phyloP scores from a whole-genome alignment of 1,140 invertebrate species.

The Drosophila micromelanica region DNA sequence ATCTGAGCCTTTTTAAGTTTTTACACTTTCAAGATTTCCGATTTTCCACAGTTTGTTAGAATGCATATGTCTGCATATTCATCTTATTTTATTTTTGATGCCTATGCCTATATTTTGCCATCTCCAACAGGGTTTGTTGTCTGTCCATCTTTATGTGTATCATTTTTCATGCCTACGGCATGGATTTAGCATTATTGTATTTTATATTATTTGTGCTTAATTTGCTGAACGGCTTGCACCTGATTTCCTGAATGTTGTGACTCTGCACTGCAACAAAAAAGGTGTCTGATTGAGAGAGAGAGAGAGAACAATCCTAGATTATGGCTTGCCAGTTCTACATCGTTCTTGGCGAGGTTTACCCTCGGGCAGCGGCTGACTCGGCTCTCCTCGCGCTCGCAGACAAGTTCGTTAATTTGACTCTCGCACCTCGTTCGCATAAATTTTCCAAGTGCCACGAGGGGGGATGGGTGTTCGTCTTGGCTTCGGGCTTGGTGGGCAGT shows the following conservation, averaged over 20 bases:
- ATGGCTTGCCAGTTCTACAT: not conserved
- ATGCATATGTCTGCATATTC: too few species aligned
- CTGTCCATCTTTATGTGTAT: slow-evolving; percentile 58
- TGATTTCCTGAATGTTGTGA: slow-evolving; percentile 64
- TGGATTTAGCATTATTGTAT: slow-evolving; percentile 65
- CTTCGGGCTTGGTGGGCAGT: slow-evolving; percentile 39
- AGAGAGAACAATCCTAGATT: not conserved
- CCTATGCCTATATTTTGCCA: slow-evolving; percentile 8
- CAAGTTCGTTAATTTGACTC: slow-evolving; percentile 78
- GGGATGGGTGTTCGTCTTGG: slow-evolving; percentile 17
- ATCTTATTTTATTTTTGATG: not conserved
- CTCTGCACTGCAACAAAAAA: slow-evolving; percentile 18
- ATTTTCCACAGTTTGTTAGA: too few species aligned
- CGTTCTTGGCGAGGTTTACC: slow-evolving; percentile 15
- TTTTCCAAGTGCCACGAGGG: slow-evolving; percentile 30
- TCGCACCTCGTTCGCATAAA: slow-evolving; percentile 61
- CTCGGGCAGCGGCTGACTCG: slow-evolving; percentile 19
- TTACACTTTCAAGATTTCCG: too few species aligned
- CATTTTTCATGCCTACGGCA: slow-evolving; percentile 75
- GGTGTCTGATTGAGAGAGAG: not conserved
- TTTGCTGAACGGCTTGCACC: slow-evolving; percentile 65
- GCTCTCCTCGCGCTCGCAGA: slow-evolving; percentile 23
- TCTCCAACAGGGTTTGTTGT: slow-evolving; percentile 14
- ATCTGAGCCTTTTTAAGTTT: too few species aligned
- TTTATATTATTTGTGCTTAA: slow-evolving; percentile 80